A percentile compares a stretch with the other conserved stretches of the same genome.
Conservation (phyloP, 1,140 invertebrate species). For the Hyphantria cunea region DNA sequence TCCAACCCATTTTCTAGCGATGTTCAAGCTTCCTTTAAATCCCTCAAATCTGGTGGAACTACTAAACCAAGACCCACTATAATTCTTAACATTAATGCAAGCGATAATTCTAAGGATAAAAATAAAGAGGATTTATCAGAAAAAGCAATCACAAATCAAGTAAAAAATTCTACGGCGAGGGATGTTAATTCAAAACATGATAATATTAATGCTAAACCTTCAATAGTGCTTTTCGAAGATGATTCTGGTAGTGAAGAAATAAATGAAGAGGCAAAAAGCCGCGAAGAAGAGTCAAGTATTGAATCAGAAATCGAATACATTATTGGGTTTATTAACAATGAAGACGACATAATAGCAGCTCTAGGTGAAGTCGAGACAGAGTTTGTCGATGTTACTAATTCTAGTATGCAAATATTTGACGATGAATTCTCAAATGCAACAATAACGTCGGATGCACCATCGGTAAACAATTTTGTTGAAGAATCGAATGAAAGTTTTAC, state of each 20-base stretch:
- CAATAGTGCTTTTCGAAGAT: no score
- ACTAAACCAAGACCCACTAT: conserved; percentile 4
- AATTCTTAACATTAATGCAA: background rate
- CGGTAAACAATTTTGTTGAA: conserved; percentile 2
- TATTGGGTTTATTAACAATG: background rate
- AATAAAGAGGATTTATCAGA: background rate
- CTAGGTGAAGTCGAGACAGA: background rate
- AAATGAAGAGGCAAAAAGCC: no score
- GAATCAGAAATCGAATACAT: background rate
- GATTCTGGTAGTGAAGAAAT: no score
- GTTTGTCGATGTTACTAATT: background rate
- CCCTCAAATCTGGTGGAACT: conserved; percentile 21
- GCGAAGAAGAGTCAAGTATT: background rate
- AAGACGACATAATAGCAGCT: conserved; percentile 7
- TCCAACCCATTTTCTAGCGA: conserved; percentile 51
- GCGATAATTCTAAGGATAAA: background rate
- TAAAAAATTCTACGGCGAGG: background rate
- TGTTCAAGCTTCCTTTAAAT: conserved; percentile 48
- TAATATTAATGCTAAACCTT: background rate
- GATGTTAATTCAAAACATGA: conserved; percentile 2
- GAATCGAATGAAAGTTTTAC: conserved; percentile 16
- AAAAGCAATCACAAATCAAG: background rate
- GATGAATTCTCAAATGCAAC: conserved; percentile 1
- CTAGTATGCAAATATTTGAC: background rate
- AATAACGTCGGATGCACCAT: background rate